Evolutionary conservation across 2,888 invertebrate genomes (phyloP).

Genomic region (Noctuana brunneofusca): DNA sequence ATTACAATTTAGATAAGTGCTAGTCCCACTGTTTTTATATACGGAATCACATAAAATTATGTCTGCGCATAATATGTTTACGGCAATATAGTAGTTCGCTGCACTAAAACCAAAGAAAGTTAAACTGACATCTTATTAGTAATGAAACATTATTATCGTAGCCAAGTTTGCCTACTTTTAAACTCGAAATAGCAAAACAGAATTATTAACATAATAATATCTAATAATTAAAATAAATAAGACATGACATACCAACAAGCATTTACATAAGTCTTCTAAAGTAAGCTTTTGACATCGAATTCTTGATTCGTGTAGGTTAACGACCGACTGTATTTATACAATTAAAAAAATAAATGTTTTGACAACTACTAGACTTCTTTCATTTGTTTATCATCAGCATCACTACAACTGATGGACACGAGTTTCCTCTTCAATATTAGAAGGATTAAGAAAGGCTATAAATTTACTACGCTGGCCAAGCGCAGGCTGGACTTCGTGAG

Average conservation of each 20-base stretch:
- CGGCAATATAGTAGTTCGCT: slow-evolving; percentile 18
- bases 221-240: slow-evolving; percentile 40
- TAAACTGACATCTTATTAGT: slow-evolving; percentile 1
- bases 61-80: slow-evolving; percentile 2
- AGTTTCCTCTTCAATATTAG: too few relatives aligned
- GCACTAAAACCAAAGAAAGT: slow-evolving; percentile 31
- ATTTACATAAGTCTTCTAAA: slow-evolving; percentile 59
- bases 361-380: slow-evolving; percentile 43
- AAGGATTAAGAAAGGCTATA: too few relatives aligned
- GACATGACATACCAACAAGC: slow-evolving; percentile 69
- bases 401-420: too few relatives aligned
- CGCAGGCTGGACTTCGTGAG: too few relatives aligned
- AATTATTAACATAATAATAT: slow-evolving; percentile 37
- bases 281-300: slow-evolving; percentile 54
- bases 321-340: slow-evolving; percentile 69
- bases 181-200: slow-evolving; percentile 48
- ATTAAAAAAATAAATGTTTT: slow-evolving; percentile 69
- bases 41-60: slow-evolving; percentile 17
- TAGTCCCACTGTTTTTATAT: slow-evolving; percentile 40
- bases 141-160: slow-evolving; percentile 1
- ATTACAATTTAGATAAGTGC: slow-evolving; percentile 36
- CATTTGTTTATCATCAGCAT: too few relatives aligned
- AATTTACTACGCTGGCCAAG: too few relatives aligned
- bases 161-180: slow-evolving; percentile 9
- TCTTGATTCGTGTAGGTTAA: slow-evolving; percentile 50